Percentiles rank a stretch among this genome's conserved stretches.
phyloP scores from a whole-genome alignment of 1,140 invertebrate genomes.

The Aplysia californica region DNA sequence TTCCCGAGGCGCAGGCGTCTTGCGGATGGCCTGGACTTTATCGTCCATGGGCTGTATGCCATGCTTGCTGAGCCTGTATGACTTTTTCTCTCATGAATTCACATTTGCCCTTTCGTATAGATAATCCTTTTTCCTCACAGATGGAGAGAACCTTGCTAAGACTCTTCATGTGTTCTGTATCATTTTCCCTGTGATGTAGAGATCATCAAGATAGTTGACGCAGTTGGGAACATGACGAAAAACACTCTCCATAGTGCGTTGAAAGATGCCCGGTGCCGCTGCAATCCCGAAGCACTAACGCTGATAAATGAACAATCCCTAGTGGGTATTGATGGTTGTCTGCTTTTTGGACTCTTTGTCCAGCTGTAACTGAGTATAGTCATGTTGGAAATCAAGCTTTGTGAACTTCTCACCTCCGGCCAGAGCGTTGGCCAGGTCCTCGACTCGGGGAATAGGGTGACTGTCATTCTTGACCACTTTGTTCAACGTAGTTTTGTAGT shows the following conservation, averaged over 20 bases:
- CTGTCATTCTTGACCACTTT: constrained; percentile 28
- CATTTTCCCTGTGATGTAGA: constrained; percentile 35
- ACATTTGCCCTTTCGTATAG: constrained; percentile 66
- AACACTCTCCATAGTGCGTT: constrained; percentile 66
- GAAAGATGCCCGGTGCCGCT: constrained; percentile 69
- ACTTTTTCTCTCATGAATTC: constrained; percentile 45
- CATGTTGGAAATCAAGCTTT: constrained; percentile 53
- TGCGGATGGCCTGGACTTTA: constrained; percentile 50
- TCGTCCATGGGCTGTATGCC: constrained; percentile 37
- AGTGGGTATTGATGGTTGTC: constrained; percentile 49
- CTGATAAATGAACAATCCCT: constrained; percentile 46
- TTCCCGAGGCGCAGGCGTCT: constrained; percentile 34
- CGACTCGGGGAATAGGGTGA: constrained; percentile 55
- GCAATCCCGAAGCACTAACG: constrained; percentile 65
- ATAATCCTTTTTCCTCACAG: constrained; percentile 56
- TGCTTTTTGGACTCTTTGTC: constrained; percentile 44
- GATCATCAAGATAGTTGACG: constrained; percentile 34
- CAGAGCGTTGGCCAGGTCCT: constrained; percentile 50
- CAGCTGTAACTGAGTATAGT: constrained; percentile 41
- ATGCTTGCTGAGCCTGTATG: constrained; percentile 46
- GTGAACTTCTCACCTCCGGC: constrained; percentile 48
- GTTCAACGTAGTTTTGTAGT: constrained; percentile 66
- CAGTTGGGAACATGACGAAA: constrained; percentile 42
- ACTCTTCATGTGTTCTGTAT: constrained; percentile 30
- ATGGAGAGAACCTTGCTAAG: constrained; percentile 20